phyloP scores from a whole-genome alignment of 2,113 vertebrate species.

The Aegypius monachus region DNA sequence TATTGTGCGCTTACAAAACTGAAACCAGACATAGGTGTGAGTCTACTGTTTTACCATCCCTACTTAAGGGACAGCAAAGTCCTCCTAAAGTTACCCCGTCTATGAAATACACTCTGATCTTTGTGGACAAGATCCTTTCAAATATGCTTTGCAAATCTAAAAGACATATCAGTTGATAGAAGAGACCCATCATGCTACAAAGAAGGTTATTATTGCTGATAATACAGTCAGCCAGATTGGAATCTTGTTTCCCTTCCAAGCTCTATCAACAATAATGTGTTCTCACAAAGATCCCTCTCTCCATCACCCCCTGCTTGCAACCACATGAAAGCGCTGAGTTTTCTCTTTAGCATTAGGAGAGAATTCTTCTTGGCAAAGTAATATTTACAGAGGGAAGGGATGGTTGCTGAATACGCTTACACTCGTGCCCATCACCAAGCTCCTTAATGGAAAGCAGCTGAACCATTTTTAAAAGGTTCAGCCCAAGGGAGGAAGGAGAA shows the following conservation, averaged over 20 bases:
- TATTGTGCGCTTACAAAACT: neutral
- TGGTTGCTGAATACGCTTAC: neutral
- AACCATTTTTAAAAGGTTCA: neutral
- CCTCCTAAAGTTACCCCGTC: neutral
- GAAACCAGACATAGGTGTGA: neutral
- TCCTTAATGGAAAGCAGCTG: conserved; percentile 11
- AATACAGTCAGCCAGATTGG: neutral
- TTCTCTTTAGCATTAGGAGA: neutral
- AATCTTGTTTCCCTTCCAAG: conserved; percentile 21
- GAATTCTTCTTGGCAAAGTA: neutral
- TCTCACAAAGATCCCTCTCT: neutral
- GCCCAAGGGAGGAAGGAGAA: neutral
- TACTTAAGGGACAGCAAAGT: neutral
- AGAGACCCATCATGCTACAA: neutral
- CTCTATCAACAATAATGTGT: neutral
- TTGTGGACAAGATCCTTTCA: neutral
- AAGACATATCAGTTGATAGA: neutral
- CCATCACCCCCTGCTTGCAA: neutral
- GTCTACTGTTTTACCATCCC: neutral
- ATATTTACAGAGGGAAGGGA: neutral
- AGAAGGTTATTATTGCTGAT: neutral
- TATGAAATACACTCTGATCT: neutral
- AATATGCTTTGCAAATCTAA: neutral
- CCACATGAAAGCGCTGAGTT: neutral
- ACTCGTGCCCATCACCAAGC: neutral